Percentiles rank a stretch among this genome's conserved stretches.
Conservation (phyloP, 2,888 invertebrate genomes). For the Trissoscelio sp. region DNA sequence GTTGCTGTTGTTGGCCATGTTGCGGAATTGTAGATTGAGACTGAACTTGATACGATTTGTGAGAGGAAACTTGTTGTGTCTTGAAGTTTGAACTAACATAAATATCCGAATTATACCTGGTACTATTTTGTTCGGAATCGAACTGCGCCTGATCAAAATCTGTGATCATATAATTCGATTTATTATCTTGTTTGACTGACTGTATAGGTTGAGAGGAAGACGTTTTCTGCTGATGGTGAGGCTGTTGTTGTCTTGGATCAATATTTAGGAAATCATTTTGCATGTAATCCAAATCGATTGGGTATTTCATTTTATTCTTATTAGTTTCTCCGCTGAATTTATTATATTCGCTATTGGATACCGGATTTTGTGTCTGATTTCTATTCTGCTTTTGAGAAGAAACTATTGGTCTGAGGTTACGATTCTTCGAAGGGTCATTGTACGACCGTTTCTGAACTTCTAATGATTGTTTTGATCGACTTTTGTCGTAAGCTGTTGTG, state of each 20-base stretch:
- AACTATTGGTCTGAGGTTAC: constrained; percentile 74
- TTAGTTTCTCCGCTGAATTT: constrained; percentile 72
- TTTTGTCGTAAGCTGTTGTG: constrained; percentile 74
- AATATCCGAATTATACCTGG: constrained; percentile 77
- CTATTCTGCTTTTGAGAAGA: constrained; percentile 75
- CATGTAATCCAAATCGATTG: constrained; percentile 78
- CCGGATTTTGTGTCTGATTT: constrained; percentile 70
- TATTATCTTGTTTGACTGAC: constrained; percentile 76
- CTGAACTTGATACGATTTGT: constrained; percentile 78
- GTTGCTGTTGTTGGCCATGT: constrained; percentile 73
- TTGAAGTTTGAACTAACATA: constrained; percentile 79
- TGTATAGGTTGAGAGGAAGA: constrained; percentile 47
- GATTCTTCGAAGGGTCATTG: constrained; percentile 76
- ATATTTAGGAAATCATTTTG: constrained; percentile 78
- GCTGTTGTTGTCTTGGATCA: constrained; percentile 73
- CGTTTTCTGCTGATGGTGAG: constrained; percentile 74
- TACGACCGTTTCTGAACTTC: constrained; percentile 76
- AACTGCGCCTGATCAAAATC: constrained; percentile 77
- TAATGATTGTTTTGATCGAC: constrained; percentile 75
- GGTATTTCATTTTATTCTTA: constrained; percentile 79
- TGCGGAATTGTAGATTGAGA: constrained; percentile 74
- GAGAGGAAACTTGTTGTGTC: constrained; percentile 74
- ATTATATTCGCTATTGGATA: constrained; percentile 75
- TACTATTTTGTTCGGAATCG: constrained; percentile 75
- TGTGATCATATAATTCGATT: constrained; percentile 76